Evolutionary conservation across 1,140 invertebrate species (phyloP).

Genomic region (Galleria mellonella): DNA sequence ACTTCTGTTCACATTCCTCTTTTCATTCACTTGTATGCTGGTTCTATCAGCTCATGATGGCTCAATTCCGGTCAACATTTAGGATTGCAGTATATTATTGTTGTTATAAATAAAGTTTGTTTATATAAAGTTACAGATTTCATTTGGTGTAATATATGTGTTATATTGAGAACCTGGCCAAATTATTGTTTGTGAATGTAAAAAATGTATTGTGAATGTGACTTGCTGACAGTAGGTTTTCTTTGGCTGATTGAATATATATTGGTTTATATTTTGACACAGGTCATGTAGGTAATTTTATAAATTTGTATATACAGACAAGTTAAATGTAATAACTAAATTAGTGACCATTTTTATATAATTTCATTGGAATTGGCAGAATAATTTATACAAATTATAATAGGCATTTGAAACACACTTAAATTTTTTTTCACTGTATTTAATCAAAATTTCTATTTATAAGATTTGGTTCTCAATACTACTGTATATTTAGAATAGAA

Average conservation of each 20-base stretch:
- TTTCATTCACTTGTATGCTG: no score
- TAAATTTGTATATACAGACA: slow-evolving; percentile 62
- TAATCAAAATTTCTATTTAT: slow-evolving; percentile 38
- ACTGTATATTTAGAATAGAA: slow-evolving; percentile 51
- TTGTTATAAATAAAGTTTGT: no score
- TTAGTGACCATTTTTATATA: neutral
- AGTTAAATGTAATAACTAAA: slow-evolving; percentile 38
- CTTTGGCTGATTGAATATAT: slow-evolving; percentile 10
- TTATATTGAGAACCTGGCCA: no score
- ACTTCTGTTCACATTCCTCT: no score
- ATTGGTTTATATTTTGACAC: neutral
- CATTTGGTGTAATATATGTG: no score
- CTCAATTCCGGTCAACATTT: no score
- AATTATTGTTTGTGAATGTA: slow-evolving; percentile 13
- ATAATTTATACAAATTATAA: slow-evolving; percentile 30
- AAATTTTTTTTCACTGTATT: slow-evolving; percentile 33
- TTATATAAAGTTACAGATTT: no score
- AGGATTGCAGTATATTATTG: no score
- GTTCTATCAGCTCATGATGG: no score
- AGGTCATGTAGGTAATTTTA: slow-evolving; percentile 38
- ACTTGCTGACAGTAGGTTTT: slow-evolving; percentile 27
- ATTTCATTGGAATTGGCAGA: neutral
- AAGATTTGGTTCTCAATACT: slow-evolving; percentile 41
- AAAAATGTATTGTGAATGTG: slow-evolving; percentile 30
- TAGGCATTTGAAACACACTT: slow-evolving; percentile 33